Percentiles rank a stretch among this genome's conserved stretches.
Evolutionary conservation across 2,888 invertebrate genomes (phyloP).

Genomic region (Synanthedon formicaeformis): DNA sequence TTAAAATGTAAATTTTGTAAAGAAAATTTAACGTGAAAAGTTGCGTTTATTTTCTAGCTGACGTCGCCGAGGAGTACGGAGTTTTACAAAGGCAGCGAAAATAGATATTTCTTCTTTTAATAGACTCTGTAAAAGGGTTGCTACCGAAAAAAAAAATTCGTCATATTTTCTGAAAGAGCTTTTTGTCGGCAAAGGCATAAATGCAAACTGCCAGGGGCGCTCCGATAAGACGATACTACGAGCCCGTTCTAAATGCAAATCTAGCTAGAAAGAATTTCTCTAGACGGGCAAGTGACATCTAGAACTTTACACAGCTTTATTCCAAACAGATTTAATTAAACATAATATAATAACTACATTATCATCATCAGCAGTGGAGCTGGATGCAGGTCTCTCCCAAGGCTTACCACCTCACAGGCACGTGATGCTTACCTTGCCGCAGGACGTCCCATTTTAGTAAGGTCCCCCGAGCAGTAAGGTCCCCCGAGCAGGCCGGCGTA

Average conservation of each 20-base stretch:
- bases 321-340: too few species aligned
- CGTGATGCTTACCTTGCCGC: too few species aligned
- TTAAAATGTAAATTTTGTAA: not conserved
- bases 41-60: conserved; percentile 15
- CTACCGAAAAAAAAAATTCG: conserved; percentile 26
- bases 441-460: too few species aligned
- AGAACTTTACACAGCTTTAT: too few species aligned
- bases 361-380: too few species aligned
- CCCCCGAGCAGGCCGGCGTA: too few species aligned
- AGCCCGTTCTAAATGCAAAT: conserved; percentile 42
- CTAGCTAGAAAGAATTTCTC: conserved; percentile 20
- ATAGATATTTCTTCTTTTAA: conserved; percentile 35
- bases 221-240: conserved; percentile 30
- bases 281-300: not conserved
- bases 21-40: not conserved
- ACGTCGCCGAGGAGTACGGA: conserved; percentile 1
- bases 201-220: conserved; percentile 6
- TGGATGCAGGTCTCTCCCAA: too few species aligned
- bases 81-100: conserved; percentile 8
- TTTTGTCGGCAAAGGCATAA: conserved; percentile 18
- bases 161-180: conserved; percentile 27
- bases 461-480: too few species aligned
- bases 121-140: conserved; percentile 36
- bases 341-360: too few species aligned
- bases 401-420: too few species aligned